Evolutionary conservation across 2,113 vertebrate genomes (phyloP), one percentile per base, ranked within the genome.

Genomic region (Cervus canadensis): DNA sequence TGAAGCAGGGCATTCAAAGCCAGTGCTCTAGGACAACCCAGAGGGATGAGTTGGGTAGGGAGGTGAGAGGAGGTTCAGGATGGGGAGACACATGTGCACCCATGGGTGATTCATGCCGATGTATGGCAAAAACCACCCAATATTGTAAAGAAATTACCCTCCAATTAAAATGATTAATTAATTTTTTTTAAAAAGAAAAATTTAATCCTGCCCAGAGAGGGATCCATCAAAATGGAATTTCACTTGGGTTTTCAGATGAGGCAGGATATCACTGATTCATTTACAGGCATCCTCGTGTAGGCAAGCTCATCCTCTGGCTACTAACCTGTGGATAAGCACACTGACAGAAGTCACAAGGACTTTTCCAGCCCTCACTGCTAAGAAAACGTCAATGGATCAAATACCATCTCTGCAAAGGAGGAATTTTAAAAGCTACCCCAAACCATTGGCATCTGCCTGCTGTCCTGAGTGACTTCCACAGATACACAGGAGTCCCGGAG

Each of bases 291-390:
- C 33, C 40, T 85, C 54, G 60, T 96, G 79, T 54, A 54, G 84
- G 28, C 2, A 59, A 89, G 40, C 23, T 97, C 92, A 93, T 52
- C 90, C 60, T 67, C 33, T 87, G 48, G 79, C 81, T 94, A 84
- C 74, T 90, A 48, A 25, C 19, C 16, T 93, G 17, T 23, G 17
- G 40, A 86, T 45, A 96, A 33, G 3, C 28, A 57, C 28, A 26
- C 30, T 96, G 43, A 94, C 71, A 92, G 33, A 95, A 87, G 94
- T 92, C 94, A 93, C 43, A 93, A 97, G 52, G 50, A 40, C 36
- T 95, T 85, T 54, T 64, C 28, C 71, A 59, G 84, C 36, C 91
- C 56, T 89, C 7, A n/a, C 33, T 19, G 89, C 71, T 83, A 97
- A 96, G 36, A 92, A 87, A 96, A n/a, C 5, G 26, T 83, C 87